Evolutionary conservation across 2,797 vertebrate species (phyloP).

Genomic region (Scolopax rusticola): DNA sequence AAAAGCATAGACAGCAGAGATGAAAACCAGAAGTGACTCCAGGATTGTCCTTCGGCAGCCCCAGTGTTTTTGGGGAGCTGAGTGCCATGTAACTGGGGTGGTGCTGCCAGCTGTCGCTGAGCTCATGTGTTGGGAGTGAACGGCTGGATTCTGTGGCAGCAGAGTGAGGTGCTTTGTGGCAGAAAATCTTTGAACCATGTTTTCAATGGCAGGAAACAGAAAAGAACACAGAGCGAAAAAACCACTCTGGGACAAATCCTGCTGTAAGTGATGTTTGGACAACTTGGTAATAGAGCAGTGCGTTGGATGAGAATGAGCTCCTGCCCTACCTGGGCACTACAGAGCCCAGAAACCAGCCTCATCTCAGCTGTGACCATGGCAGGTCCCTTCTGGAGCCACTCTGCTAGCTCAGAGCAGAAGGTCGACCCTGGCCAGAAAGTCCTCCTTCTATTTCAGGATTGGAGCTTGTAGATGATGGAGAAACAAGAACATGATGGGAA

Average conservation of each 20-base stretch:
- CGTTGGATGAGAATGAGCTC: background rate
- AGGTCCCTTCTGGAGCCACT: accelerated
- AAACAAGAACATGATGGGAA: background rate
- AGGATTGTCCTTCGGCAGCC: background rate
- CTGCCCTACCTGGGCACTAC: background rate
- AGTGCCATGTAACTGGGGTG: constrained; percentile 17
- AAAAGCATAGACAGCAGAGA: background rate
- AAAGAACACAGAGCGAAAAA: constrained; percentile 47
- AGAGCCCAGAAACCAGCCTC: background rate
- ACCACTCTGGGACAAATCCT: constrained; percentile 13
- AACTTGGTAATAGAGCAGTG: background rate
- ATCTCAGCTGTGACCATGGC: background rate
- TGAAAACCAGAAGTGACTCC: constrained; percentile 47
- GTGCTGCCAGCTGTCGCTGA: constrained; percentile 29
- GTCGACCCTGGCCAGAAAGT: background rate
- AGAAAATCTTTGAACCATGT: constrained; percentile 52
- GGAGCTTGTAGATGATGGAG: background rate
- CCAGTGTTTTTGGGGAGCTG: background rate
- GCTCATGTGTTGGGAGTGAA: constrained; percentile 14
- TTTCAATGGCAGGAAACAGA: constrained; percentile 59
- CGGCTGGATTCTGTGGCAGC: background rate
- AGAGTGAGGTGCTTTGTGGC: background rate
- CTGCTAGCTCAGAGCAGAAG: background rate
- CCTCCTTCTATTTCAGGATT: background rate
- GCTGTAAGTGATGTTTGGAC: constrained; percentile 21